A percentile compares a stretch with the other conserved stretches of the same genome.
Conservation (phyloP, 2,113 vertebrate species). For the Gnathonemus echidnorhynchus region DNA sequence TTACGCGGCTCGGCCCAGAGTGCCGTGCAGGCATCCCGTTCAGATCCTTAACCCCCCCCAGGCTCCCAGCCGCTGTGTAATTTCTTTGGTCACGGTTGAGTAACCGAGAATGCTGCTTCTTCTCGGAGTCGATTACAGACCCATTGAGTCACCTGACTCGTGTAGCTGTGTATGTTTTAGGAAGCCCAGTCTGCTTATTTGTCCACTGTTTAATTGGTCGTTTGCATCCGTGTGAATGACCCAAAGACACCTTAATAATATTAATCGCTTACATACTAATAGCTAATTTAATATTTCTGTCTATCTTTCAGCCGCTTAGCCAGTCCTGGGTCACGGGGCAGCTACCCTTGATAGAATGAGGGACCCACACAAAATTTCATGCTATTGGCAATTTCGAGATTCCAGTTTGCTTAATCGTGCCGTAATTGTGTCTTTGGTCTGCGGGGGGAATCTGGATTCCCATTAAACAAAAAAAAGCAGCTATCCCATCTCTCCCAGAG, state of each 20-base stretch:
- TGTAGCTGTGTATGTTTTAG: not conserved
- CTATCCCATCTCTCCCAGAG: not conserved
- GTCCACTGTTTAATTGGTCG: not conserved
- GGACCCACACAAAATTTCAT: not conserved
- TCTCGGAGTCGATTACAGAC: not conserved
- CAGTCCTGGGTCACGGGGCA: not conserved
- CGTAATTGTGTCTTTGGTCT: not conserved
- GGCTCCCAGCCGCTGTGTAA: not conserved
- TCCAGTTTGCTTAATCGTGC: not conserved
- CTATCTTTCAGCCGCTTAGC: not conserved
- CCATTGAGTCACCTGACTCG: not conserved
- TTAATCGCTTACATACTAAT: not conserved
- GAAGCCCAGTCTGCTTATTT: not conserved
- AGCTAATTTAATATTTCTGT: not conserved
- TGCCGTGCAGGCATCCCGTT: not conserved
- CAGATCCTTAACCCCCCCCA: not conserved
- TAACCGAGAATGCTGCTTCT: not conserved
- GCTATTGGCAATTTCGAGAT: not conserved
- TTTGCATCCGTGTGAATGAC: not conserved
- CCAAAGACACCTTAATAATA: not conserved
- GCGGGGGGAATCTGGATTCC: not conserved
- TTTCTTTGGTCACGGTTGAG: not conserved
- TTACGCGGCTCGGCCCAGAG: not conserved
- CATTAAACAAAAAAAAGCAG: not conserved
- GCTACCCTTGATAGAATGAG: not conserved